A percentile compares a stretch with the other conserved stretches of the same genome.
These are phyloP conservation scores for Ameiurus melas DNA, from an alignment of 2,113 vertebrate genomes.

Conservation along the genomic window DNA sequence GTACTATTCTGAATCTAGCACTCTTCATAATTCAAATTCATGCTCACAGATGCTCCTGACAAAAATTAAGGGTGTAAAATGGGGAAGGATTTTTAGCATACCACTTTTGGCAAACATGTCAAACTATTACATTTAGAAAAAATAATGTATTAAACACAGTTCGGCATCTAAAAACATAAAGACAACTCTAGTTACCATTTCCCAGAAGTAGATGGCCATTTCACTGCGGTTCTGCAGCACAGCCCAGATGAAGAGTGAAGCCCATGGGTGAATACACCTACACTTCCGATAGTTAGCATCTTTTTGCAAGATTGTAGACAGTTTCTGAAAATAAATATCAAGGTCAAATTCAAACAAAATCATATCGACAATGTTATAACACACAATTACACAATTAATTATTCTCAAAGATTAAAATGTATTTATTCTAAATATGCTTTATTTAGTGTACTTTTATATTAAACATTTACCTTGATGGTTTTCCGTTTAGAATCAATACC, in stretches of 20 bases:
- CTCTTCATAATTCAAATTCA: background rate
- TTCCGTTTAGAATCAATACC: constrained; percentile 54
- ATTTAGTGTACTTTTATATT: too few species aligned
- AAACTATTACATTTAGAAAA: background rate
- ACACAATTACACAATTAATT: background rate
- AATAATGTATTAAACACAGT: background rate
- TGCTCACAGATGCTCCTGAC: background rate
- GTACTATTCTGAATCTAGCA: background rate
- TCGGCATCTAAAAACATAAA: background rate
- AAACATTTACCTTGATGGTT: constrained; percentile 63
- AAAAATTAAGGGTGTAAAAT: background rate
- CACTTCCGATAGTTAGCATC: constrained; percentile 33
- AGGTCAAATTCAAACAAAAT: background rate
- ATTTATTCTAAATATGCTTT: background rate
- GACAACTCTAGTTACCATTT: constrained; percentile 76
- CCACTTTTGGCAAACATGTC: background rate
- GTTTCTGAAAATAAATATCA: constrained; percentile 52
- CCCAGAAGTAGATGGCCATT: constrained; percentile 89
- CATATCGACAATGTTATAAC: background rate
- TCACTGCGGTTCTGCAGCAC: constrained; percentile 82
- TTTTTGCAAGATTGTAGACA: constrained; percentile 53
- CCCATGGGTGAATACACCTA: constrained; percentile 74
- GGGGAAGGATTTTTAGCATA: background rate
- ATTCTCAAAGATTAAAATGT: background rate
- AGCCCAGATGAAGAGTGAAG: constrained; percentile 85